Base-by-base conservation (phyloP, 2,113 vertebrate species). In the Xyliphius kryptos region DNA sequence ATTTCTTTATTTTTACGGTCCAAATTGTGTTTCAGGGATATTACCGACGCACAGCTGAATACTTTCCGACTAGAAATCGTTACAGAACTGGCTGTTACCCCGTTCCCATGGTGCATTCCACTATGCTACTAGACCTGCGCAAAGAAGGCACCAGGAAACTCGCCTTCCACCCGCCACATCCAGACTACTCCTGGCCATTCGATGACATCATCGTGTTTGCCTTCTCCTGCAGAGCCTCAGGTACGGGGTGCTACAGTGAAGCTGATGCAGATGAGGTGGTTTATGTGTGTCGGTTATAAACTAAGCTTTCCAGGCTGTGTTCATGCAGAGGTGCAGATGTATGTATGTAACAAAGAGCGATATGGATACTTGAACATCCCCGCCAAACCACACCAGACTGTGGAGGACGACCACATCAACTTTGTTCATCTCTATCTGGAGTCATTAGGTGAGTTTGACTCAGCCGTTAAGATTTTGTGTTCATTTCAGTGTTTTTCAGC, bases 171-270 rank as follows among this genome's bases (percentile, higher is more conserved):
- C 96, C 96, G 0, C 95, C 94, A 16, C 94, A 94, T 48, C 77
- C 84, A 22, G 90, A 90, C 76, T 97, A 97, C 72, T 91, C 91
- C 3, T 99, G 96, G 96, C 90, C 95, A 10, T 98, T 93, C 0
- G 96, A 97, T 0, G 96, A 98, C 72, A 96, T 99, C 82, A 98
- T 97, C 0, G 89, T 95, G 71, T 98, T 99, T 0, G 92, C 96
- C 41, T 94, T 92, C 63, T 90, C 95, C 61, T 95, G 92, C 70
- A 87, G 92, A 41, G 87, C 82, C 0, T 86, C 89, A 6, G 91
- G 96, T 98, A 76, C n/a, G n/a, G n/a, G n/a, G n/a, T n/a, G n/a
- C n/a, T n/a, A n/a, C n/a, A n/a, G n/a, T n/a, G n/a, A n/a, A n/a
- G n/a, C n/a, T n/a, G n/a, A n/a, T n/a, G 16, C 15, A 21, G 17